A percentile compares a stretch with the other conserved stretches of the same genome.
These are phyloP conservation scores for Rhodinocichla rosea DNA, from an alignment of 2,113 vertebrate genomes.

Conservation along the genomic window DNA sequence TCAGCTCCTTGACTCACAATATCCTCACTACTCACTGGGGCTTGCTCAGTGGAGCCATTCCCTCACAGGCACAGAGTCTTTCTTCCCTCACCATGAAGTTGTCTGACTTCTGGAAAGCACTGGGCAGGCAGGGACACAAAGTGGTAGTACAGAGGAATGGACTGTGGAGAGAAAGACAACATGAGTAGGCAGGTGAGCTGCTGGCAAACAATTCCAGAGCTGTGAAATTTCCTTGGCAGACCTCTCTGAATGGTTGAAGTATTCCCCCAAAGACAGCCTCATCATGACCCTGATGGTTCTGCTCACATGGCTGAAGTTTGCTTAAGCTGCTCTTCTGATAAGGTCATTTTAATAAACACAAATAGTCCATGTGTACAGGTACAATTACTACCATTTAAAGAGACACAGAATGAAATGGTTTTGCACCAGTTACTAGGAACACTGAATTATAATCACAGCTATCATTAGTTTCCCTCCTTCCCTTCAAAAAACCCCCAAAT, in stretches of 20 bases:
- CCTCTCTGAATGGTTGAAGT: not conserved
- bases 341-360: not conserved
- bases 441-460: not conserved
- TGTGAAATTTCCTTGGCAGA: not conserved
- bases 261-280: not conserved
- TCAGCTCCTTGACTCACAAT: not conserved
- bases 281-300: not conserved
- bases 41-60: not conserved
- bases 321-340: not conserved
- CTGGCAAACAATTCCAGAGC: not conserved
- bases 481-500: not conserved
- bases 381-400: not conserved
- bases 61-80: not conserved
- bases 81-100: not conserved
- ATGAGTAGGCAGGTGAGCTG: not conserved
- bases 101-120: not conserved
- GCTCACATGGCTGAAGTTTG: not conserved
- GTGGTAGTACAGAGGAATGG: not conserved
- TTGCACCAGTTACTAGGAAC: not conserved
- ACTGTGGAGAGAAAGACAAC: not conserved
- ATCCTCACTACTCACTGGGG: not conserved
- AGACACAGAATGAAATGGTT: not conserved
- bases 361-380: not conserved
- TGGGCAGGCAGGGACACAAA: not conserved
- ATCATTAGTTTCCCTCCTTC: not conserved